Conservation (phyloP, 2,888 invertebrate genomes). For the Ellobium chinense region DNA sequence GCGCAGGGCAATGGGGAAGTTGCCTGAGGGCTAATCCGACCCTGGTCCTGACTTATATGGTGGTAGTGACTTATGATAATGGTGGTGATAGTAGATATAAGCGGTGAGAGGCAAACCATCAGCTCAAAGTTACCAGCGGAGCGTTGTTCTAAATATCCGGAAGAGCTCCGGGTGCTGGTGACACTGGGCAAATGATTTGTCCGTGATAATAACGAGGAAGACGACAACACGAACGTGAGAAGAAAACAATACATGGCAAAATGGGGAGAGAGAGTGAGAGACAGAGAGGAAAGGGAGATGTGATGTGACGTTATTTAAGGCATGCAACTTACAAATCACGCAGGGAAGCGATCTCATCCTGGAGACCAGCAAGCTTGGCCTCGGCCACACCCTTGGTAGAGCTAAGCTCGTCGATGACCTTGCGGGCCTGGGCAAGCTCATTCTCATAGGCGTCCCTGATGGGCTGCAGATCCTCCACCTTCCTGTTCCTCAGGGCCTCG, state of each 20-base stretch:
- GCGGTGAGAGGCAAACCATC: too few relatives aligned
- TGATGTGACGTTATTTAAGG: too few relatives aligned
- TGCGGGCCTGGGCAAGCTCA: constrained; percentile 79
- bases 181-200: too few relatives aligned
- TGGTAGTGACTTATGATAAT: too few relatives aligned
- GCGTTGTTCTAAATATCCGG: too few relatives aligned
- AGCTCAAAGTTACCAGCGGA: too few relatives aligned
- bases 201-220: too few relatives aligned
- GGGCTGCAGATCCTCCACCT: constrained; percentile 70
- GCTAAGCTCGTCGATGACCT: constrained; percentile 79
- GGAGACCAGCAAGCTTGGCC: constrained; percentile 78
- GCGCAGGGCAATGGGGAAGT: too few relatives aligned
- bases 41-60: too few relatives aligned
- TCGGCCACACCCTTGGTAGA: constrained; percentile 79
- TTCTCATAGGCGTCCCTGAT: constrained; percentile 79
- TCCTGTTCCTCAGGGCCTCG: constrained; percentile 67
- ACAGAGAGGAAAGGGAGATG: neutral
- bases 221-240: neutral
- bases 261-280: neutral
- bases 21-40: too few relatives aligned
- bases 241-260: neutral
- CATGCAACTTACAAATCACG: constrained; percentile 47
- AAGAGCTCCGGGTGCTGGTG: too few relatives aligned
- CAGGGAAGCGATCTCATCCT: constrained; percentile 77
- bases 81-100: too few relatives aligned